These are phyloP conservation scores for Trididemnum nubilum DNA, from an alignment of 23 tunicate genomes.

Conservation along the genomic window DNA sequence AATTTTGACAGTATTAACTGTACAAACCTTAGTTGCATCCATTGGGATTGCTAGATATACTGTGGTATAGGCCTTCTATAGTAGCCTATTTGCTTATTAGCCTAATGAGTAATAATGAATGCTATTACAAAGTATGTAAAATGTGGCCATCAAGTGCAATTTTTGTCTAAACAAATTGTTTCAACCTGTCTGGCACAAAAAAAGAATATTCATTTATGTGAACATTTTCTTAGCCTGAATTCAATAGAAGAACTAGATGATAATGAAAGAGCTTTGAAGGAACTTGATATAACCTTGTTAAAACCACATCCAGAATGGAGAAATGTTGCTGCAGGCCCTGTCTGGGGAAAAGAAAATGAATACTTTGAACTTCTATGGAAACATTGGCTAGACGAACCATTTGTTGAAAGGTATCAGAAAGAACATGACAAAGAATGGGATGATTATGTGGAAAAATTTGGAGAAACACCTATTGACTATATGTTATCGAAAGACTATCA, in stretches of 20 bases:
- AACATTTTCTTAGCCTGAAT: no score
- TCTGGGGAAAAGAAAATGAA: conserved; percentile 52
- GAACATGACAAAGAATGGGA: conserved; percentile 64
- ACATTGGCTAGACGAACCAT: conserved; percentile 17
- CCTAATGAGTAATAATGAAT: no score
- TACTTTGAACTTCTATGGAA: conserved; percentile 56
- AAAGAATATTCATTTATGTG: no score
- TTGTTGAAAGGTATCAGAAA: not conserved
- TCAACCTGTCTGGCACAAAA: no score
- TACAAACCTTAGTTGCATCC: no score
- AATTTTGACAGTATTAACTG: no score
- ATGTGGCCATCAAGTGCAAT: no score
- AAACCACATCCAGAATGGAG: conserved; percentile 86
- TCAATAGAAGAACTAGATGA: conserved; percentile 27
- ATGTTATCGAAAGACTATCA: conserved; percentile 46
- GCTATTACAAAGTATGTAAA: no score
- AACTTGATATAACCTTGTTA: conserved; percentile 62
- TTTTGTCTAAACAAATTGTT: no score
- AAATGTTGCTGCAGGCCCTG: conserved; percentile 81
- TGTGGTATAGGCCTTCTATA: no score
- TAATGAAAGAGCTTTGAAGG: conserved; percentile 55
- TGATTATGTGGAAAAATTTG: conserved; percentile 41
- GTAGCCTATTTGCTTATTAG: no score
- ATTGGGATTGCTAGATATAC: no score
- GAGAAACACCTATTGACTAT: conserved; percentile 61